phyloP scores from a whole-genome alignment of 2,797 vertebrate genomes.

The Hypotaenidia okinawae region DNA sequence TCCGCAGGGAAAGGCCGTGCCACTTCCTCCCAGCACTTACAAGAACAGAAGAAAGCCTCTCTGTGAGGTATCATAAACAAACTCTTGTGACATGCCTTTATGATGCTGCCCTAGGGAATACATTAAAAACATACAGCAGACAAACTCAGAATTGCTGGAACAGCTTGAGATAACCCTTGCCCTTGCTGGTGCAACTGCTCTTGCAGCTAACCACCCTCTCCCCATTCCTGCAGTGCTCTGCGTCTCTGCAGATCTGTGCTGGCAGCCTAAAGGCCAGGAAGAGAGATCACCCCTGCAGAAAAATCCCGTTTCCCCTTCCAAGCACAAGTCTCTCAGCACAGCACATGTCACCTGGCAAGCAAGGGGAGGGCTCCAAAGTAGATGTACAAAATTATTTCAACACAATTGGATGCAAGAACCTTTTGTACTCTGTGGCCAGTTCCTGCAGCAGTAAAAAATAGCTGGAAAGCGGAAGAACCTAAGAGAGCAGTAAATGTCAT shows the following conservation, averaged over 20 bases:
- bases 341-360: neutral
- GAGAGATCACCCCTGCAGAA: neutral
- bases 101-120: conserved; percentile 20
- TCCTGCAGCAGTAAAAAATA: conserved; percentile 30
- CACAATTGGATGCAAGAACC: neutral
- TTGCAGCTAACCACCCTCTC: neutral
- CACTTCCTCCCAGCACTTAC: conserved; percentile 36
- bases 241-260: neutral
- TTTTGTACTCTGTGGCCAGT: neutral
- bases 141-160: conserved; percentile 33
- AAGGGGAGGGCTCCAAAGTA: neutral
- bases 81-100: conserved; percentile 32
- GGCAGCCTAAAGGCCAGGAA: neutral
- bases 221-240: neutral
- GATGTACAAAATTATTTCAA: neutral
- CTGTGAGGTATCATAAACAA: conserved; percentile 38
- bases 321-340: neutral
- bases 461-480: neutral
- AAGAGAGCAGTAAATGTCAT: neutral
- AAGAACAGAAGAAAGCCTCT: conserved; percentile 34
- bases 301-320: neutral
- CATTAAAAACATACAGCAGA: conserved; percentile 29
- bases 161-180: conserved; percentile 40
- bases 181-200: neutral
- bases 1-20: conserved; percentile 1